These are phyloP conservation scores for Pachyuromys duprasi DNA, from an alignment of 2,797 vertebrate species.

Conservation along the genomic window DNA sequence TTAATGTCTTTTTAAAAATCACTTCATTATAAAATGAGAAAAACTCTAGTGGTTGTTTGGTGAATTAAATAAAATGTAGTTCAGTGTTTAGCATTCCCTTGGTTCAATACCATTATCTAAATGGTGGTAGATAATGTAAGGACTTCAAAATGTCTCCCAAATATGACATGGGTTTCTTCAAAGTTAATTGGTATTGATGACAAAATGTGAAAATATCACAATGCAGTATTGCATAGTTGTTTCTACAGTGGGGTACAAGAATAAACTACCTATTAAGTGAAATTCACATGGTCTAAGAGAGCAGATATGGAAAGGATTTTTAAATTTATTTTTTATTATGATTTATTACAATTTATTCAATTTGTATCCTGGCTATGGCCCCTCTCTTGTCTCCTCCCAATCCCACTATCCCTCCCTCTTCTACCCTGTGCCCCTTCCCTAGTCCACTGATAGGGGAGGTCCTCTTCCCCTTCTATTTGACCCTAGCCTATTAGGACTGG, in stretches of 20 bases:
- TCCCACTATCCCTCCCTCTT: too few species aligned
- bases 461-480: too few species aligned
- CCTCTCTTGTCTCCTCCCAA: too few species aligned
- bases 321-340: too few species aligned
- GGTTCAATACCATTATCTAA: background rate
- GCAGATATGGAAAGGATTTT: background rate
- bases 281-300: background rate
- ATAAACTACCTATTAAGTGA: background rate
- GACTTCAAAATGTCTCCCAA: background rate
- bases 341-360: too few species aligned
- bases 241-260: background rate
- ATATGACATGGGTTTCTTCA: background rate
- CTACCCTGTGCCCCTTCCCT: too few species aligned
- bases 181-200: background rate
- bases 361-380: too few species aligned
- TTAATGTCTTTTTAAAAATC: background rate
- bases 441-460: too few species aligned
- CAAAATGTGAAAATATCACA: background rate
- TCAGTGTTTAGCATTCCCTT: background rate
- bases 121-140: background rate
- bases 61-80: background rate
- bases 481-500: too few species aligned
- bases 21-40: background rate
- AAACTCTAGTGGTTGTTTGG: background rate
- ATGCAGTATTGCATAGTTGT: background rate